Evolutionary conservation across 2,888 invertebrate species (phyloP).

Genomic region (Drosophila falleni): DNA sequence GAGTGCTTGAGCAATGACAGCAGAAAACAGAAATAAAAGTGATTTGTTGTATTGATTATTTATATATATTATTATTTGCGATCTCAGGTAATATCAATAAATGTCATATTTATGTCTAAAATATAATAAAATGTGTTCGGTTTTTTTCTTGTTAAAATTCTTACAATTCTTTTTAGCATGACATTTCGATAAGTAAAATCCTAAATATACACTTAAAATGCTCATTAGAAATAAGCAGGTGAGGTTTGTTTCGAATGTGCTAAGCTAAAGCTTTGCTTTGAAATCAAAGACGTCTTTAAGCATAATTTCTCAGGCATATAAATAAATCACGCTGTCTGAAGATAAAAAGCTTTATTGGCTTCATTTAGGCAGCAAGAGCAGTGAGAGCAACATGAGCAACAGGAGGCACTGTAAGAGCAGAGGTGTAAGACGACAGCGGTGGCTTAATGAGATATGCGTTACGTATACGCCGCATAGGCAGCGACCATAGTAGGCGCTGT

Average conservation of each 20-base stretch:
- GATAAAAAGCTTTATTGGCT: conserved; percentile 79
- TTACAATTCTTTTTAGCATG: not conserved
- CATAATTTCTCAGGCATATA: conserved; percentile 70
- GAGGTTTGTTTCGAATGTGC: conserved; percentile 11
- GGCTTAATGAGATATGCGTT: conserved; percentile 73
- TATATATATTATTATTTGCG: too few relatives aligned
- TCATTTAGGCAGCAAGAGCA: conserved; percentile 60
- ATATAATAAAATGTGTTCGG: not conserved
- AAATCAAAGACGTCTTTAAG: conserved; percentile 68
- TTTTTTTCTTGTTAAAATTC: not conserved
- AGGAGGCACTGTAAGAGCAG: conserved; percentile 12
- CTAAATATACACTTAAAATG: conserved; percentile 3
- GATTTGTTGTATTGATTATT: too few relatives aligned
- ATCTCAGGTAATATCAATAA: too few relatives aligned
- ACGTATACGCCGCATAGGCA: conserved; percentile 66
- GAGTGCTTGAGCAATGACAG: too few relatives aligned
- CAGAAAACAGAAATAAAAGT: too few relatives aligned
- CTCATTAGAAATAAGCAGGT: conserved; percentile 11
- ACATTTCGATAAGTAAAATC: not conserved
- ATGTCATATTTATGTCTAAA: not conserved
- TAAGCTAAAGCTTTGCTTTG: conserved; percentile 34
- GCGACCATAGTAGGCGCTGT: conserved; percentile 27
- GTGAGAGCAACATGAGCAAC: conserved; percentile 19
- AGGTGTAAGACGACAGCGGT: conserved; percentile 14
- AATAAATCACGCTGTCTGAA: conserved; percentile 76